Evolutionary conservation across 2,797 vertebrate genomes (phyloP), one percentile per base, ranked within the genome.

Genomic region (Danio choprae): DNA sequence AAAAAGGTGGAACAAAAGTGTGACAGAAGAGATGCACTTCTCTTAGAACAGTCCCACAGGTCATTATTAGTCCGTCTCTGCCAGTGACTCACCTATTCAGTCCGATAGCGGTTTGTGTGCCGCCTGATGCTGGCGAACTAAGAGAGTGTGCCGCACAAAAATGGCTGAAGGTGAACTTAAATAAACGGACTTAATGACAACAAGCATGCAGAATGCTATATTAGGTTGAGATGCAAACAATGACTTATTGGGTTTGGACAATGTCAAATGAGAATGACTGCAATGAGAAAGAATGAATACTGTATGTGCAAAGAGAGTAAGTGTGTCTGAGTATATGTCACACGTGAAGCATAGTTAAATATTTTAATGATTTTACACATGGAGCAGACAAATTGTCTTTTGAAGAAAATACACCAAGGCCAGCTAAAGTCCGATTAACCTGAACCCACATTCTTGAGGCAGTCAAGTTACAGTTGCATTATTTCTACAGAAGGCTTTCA

Each of bases 101-200:
- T 79, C 70, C 29, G 53, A 2, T 40, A 20, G 36, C 1, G 6
- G 55, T 22, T 74, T 10, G 0, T 59, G 29, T 63, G 74, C 60
- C 68, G 53, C 60, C 62, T 41, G 48, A 67, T 72, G 75, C 51
- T 29, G n/a, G 63, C 20, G 51, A 22, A 13, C 55, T 36, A 53
- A 77, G 40, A 62, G 74, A 53, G 15, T 62, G 46, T 65, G 20
- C 15, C 50, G 74, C 65, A 79, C 69, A 77, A 74, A 67, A 79
- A 43, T 46, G 62, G 53, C 46, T 40, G 77, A 15, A 41, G 63
- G 62, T 58, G 53, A 46, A 74, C 55, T 60, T n/a, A 56, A 41
- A 73, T 50, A 67, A 80, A 65, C 20, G 5, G 22, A 16, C 63
- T 55, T 41, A 79, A 65, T 67, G 43, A 72, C 38, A 50, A 38